Conservation (phyloP, 2,888 invertebrate species). For the Scaptomyza parva region DNA sequence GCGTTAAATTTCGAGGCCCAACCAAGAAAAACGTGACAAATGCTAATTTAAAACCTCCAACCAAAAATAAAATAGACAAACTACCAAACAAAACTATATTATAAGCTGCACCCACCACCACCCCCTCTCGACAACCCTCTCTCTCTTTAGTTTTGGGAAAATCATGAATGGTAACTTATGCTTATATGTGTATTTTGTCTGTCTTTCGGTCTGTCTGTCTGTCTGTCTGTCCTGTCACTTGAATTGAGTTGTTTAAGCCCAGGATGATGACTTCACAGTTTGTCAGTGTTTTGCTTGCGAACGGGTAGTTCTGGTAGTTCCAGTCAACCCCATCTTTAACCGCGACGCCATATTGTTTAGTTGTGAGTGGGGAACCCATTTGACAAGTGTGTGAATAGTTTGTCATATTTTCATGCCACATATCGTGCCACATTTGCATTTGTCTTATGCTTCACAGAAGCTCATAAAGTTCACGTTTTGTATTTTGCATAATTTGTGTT, state of each 20-base stretch:
- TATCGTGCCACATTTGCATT: conserved; percentile 77
- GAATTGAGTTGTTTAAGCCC: conserved; percentile 81
- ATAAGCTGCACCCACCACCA: conserved; percentile 26
- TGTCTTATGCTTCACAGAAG: conserved; percentile 61
- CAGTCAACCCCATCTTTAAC: conserved; percentile 1
- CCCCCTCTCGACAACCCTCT: conserved; percentile 10
- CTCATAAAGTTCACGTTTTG: conserved; percentile 43
- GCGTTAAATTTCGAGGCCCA: conserved; percentile 68
- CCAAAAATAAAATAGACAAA: conserved; percentile 48
- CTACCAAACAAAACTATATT: conserved; percentile 39
- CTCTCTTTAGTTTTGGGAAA: conserved; percentile 30
- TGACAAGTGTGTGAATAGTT: conserved; percentile 64
- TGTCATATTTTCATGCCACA: conserved; percentile 59
- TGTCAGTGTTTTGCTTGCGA: conserved; percentile 64
- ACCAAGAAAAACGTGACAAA: conserved; percentile 71
- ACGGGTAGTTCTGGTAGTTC: conserved; percentile 52
- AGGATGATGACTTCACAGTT: conserved; percentile 82
- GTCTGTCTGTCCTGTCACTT: conserved; percentile 55
- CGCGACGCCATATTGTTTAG: conserved; percentile 20
- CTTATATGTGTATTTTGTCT: conserved; percentile 32
- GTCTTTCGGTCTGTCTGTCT: conserved; percentile 14
- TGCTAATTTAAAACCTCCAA: conserved; percentile 82
- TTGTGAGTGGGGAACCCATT: conserved; percentile 19
- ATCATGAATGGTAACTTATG: conserved; percentile 77
- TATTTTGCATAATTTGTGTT: conserved; percentile 41